A percentile compares a stretch with the other conserved stretches of the same genome.
phyloP scores from a whole-genome alignment of 1,140 invertebrate species.

The Onthophagus taurus region DNA sequence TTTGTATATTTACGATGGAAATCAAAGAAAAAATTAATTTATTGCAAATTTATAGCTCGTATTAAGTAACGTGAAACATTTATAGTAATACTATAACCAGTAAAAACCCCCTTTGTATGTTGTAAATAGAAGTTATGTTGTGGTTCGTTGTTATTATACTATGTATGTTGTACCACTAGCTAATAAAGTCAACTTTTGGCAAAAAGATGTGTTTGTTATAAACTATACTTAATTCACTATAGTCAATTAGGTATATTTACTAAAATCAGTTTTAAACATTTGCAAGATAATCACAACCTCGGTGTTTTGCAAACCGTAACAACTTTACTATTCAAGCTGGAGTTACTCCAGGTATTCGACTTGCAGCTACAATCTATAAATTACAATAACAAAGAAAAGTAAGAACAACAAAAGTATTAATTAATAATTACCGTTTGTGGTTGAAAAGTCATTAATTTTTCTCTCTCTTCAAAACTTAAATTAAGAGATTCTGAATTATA shows the following conservation, averaged over 20 bases:
- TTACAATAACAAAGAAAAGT: slow-evolving; percentile 19
- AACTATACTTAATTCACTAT: too few relatives aligned
- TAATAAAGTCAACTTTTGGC: too few relatives aligned
- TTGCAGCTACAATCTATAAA: slow-evolving; percentile 67
- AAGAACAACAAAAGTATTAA: not conserved
- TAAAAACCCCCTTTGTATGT: too few relatives aligned
- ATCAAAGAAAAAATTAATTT: too few relatives aligned
- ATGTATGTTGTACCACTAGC: slow-evolving; percentile 11
- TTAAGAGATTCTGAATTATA: slow-evolving; percentile 54
- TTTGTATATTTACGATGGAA: too few relatives aligned
- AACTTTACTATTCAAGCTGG: slow-evolving; percentile 59
- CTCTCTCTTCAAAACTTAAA: slow-evolving; percentile 55
- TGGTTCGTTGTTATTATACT: too few relatives aligned
- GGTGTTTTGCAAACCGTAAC: slow-evolving; percentile 49
- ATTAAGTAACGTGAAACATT: too few relatives aligned
- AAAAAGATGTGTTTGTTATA: too few relatives aligned
- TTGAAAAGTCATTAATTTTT: slow-evolving; percentile 54
- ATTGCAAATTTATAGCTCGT: too few relatives aligned
- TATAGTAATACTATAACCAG: too few relatives aligned
- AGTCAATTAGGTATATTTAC: too few relatives aligned
- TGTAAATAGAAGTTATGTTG: too few relatives aligned
- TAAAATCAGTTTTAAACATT: not conserved
- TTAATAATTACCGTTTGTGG: slow-evolving; percentile 62
- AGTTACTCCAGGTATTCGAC: slow-evolving; percentile 69
- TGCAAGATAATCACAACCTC: slow-evolving; percentile 5